Evolutionary conservation across 2,888 invertebrate species (phyloP), one percentile per base, ranked within the genome.

Genomic region (Taphrorychus bicolor): DNA sequence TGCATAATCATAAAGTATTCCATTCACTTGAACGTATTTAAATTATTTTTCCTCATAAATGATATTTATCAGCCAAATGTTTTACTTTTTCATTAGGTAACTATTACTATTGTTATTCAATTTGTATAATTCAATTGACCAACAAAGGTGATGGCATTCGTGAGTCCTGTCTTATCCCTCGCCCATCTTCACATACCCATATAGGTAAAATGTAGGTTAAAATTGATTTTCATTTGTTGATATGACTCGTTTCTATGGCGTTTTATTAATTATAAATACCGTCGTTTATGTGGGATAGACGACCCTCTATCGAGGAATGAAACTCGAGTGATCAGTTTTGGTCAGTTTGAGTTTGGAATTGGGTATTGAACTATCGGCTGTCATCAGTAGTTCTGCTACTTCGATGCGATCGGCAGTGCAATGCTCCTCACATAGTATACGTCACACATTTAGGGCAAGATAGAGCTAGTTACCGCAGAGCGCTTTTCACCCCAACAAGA

Each of bases 221-320:
- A 79, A 82, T 81, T 80, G 81, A 81, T 81, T 81, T 81, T 78
- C 75, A 76, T 76, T 73, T 80, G 78, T 81, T 79, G 49, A 79
- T 80, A 78, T 75, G 73, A 73, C 70, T 24, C 69, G 74, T 76
- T 73, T 76, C 76, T 76, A 76, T 76, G 75, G 74, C 68, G 64
- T 45, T 71, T 59, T 61, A 71, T 76, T 70, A 73, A 75, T 75
- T 74, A 75, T 75, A 71, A 71, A 75, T 70, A 64, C 71, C 16
- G 70, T 14, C 54, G 23, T 54, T 54, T 54, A 54, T 9, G 32
- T 51, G 21, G 51, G 21, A 21, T 51, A 19, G 51, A 51, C 7
- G 22, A 14, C 45, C n/a, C 3, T 32, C 32, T 32, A 32, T 32
- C 32, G 32, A 32, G 32, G 32, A 9, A 32, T 32, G 1, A 32